phyloP scores from a whole-genome alignment of 2,888 invertebrate genomes.

The Rapana venosa region DNA sequence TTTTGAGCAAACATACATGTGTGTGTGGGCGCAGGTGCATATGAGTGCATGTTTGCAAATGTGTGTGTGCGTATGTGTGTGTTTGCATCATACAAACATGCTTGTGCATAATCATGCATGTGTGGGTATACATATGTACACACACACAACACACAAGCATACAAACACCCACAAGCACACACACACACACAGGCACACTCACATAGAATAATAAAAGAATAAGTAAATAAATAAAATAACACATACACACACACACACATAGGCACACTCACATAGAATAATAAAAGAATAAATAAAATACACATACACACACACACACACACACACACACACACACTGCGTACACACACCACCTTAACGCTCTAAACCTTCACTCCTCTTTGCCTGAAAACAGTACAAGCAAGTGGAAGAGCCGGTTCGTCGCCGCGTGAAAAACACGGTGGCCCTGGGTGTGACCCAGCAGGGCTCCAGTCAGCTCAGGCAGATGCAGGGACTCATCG shows the following conservation, averaged over 20 bases:
- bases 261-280: too few species aligned
- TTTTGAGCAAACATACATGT: background rate
- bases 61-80: background rate
- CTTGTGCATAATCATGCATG: background rate
- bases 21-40: background rate
- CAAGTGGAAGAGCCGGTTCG: constrained; percentile 75
- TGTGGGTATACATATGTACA: too few species aligned
- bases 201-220: too few species aligned
- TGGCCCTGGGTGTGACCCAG: constrained; percentile 71
- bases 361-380: too few species aligned
- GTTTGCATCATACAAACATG: background rate
- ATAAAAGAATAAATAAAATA: too few species aligned
- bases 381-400: constrained; percentile 72
- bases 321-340: background rate
- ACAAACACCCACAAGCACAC: too few species aligned
- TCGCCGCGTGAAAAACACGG: constrained; percentile 70
- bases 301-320: too few species aligned
- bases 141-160: too few species aligned
- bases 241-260: too few species aligned
- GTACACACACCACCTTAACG: background rate
- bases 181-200: too few species aligned
- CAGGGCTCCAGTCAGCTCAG: constrained; percentile 66
- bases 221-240: too few species aligned
- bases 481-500: constrained; percentile 73
- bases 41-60: background rate